Percentiles rank a stretch among this genome's conserved stretches.
Evolutionary conservation across 1,140 invertebrate species (phyloP).

Genomic region (Ectropis grisescens): DNA sequence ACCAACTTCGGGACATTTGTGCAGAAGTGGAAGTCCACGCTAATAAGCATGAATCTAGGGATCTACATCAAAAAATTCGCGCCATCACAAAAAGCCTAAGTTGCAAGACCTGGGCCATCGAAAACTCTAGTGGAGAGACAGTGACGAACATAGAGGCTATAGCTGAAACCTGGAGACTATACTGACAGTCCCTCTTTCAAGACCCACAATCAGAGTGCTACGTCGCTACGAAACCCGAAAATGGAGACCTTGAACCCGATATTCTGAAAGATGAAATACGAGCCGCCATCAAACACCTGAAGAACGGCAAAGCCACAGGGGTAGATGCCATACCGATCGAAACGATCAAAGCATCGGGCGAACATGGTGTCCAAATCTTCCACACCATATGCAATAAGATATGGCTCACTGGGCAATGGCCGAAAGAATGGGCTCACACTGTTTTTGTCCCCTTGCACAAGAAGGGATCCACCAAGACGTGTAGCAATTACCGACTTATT

Average conservation of each 20-base stretch:
- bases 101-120: conserved; percentile 4
- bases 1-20: conserved; percentile 4
- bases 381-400: conserved; percentile 11
- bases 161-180: conserved; percentile 12
- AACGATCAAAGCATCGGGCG: conserved; percentile 2
- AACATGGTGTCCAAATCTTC: conserved; percentile 7
- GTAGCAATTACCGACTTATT: conserved; percentile 12
- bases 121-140: conserved; percentile 3
- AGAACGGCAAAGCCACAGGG: conserved; percentile 18
- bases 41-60: conserved; percentile 7
- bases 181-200: conserved; percentile 15
- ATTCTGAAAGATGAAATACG: conserved; percentile 12
- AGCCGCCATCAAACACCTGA: conserved; percentile 21
- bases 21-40: conserved; percentile 9
- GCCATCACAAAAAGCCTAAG: not conserved
- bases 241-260: conserved; percentile 11
- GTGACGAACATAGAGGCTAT: conserved; percentile 14
- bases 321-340: conserved; percentile 13
- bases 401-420: conserved; percentile 10
- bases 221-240: conserved; percentile 5
- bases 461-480: conserved; percentile 10
- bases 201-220: conserved; percentile 10
- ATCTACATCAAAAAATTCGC: conserved; percentile 7
- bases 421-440: conserved; percentile 10
- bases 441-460: conserved; percentile 11